These are phyloP conservation scores for Watersipora subatra DNA, from an alignment of 1,140 invertebrate genomes.

Conservation along the genomic window DNA sequence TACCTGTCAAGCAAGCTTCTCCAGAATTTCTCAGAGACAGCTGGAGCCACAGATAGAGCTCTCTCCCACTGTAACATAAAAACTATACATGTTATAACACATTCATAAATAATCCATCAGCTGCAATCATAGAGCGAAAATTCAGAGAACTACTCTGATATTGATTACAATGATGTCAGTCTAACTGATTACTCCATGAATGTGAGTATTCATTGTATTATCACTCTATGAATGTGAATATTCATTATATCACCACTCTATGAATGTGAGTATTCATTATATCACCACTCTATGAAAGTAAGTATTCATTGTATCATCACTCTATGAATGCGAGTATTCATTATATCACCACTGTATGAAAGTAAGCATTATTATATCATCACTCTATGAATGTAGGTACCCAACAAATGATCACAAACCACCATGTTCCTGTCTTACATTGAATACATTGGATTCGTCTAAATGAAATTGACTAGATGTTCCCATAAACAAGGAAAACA, in stretches of 20 bases:
- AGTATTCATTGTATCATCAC: neutral
- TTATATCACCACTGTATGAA: neutral
- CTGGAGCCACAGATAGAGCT: conserved; percentile 41
- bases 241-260: neutral
- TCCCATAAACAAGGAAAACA: neutral
- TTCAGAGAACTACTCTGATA: neutral
- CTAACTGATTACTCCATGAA: neutral
- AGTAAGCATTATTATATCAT: neutral
- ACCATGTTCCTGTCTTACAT: neutral
- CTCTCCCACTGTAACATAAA: conserved; percentile 37
- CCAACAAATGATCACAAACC: neutral
- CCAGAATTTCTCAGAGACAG: conserved; percentile 42
- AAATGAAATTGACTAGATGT: neutral
- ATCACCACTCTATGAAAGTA: neutral
- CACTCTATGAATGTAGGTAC: neutral
- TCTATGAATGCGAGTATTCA: neutral
- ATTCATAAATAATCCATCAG: neutral
- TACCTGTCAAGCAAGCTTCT: no score
- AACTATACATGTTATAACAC: neutral
- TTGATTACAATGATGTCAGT: neutral
- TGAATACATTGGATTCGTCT: neutral
- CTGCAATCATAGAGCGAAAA: neutral
- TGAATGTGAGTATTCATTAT: neutral
- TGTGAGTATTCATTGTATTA: neutral
- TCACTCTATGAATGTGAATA: neutral